Evolutionary conservation across 2,888 invertebrate species (phyloP), one percentile per base, ranked within the genome.

Genomic region (Sminthurinus aureus): DNA sequence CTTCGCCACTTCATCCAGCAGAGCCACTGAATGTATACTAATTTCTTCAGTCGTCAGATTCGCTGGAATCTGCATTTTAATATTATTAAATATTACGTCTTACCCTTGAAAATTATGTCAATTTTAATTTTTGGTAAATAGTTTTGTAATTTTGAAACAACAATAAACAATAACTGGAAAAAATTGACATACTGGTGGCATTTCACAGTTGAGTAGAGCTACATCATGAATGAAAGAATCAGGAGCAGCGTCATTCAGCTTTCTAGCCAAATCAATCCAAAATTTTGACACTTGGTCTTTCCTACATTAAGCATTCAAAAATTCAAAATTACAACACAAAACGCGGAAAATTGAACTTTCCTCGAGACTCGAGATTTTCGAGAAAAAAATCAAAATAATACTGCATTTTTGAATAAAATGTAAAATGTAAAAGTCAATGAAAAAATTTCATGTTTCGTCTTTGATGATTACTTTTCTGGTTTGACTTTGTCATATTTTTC

Each of bases 181-280:
- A 71, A 38, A 77, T 15, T 82, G 38, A 51, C 82, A 52, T 64
- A 81, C 79, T 80, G 8, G 80, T 38, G 85, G 88, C 15, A 88
- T 22, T 20, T 82, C 78, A 79, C 85, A 85, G 71, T 87, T 86
- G 73, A 87, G 79, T n/a, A 87, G 77, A 13, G 87, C 88, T 67
- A 86, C 82, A 67, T 88, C 87, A 76, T 87, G 86, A 66, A 86
- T 83, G 11, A 79, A 80, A 11, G 88, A 86, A 69, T 86, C 85
- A 0, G 81, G 73, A 0, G 77, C 74, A 0, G 87, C 85, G 4
- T 81, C 67, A 52, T 87, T 87, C 24, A 86, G 83, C 71, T 86
- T 82, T 22, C 85, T 85, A 0, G 86, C 82, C 9, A 88, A 81
- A 20, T 79, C 81, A 15, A 82, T 77, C 88, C 88, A 88, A 71